phyloP scores from a whole-genome alignment of 23 tunicate genomes.

The Trididemnum clinides region DNA sequence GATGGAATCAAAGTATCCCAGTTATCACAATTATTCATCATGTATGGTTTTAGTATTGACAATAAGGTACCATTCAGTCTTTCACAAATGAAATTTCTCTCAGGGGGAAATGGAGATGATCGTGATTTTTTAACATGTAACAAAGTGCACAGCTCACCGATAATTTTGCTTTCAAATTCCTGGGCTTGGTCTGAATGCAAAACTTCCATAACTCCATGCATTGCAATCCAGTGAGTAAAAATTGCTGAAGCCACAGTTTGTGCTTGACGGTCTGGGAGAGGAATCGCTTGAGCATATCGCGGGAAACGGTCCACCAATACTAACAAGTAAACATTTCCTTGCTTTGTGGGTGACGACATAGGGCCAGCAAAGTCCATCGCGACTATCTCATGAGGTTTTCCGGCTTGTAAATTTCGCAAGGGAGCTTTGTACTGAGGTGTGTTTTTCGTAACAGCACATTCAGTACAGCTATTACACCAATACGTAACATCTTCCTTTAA shows the following conservation, averaged over 20 bases:
- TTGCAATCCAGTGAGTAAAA: not conserved
- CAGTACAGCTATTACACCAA: not conserved
- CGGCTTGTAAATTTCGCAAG: not conserved
- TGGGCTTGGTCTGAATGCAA: slow-evolving; percentile 15
- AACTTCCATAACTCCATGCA: not conserved
- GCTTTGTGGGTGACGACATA: not conserved
- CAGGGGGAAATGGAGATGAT: slow-evolving; percentile 1
- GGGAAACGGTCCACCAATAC: not conserved
- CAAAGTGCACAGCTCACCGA: not conserved
- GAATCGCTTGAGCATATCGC: not conserved
- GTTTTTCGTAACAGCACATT: not conserved
- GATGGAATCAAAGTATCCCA: not conserved
- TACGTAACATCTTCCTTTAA: not conserved
- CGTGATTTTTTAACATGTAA: not conserved
- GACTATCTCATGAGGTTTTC: not conserved
- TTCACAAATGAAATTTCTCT: not conserved
- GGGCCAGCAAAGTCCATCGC: slow-evolving; percentile 1
- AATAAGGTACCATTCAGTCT: not conserved
- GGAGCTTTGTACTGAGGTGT: not conserved
- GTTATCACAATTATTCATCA: not conserved
- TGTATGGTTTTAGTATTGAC: not conserved
- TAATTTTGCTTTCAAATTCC: not conserved
- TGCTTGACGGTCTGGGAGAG: not conserved
- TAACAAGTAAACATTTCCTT: not conserved
- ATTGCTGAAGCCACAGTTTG: not conserved